Conservation (phyloP, 2,113 vertebrate species). For the Fulmarus glacialis region DNA sequence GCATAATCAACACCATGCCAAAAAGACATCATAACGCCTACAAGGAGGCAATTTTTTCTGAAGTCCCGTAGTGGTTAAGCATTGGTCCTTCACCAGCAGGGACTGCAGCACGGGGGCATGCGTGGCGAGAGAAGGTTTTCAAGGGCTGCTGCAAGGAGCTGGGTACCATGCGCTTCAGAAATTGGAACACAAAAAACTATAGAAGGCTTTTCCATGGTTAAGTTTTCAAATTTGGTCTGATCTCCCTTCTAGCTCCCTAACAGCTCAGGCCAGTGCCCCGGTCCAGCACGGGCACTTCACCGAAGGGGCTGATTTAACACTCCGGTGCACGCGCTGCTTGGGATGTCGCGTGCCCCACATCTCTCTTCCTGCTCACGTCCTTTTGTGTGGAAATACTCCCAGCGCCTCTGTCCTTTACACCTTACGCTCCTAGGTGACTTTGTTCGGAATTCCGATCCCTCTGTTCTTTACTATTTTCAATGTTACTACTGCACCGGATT, state of each 20-base stretch:
- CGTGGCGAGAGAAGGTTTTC: fast-evolving
- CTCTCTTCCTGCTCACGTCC: background rate
- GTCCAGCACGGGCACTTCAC: background rate
- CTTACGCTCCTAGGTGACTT: background rate
- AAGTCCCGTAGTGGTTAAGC: fast-evolving
- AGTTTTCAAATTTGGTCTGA: background rate
- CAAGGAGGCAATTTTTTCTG: background rate
- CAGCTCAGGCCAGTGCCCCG: background rate
- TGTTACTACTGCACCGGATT: fast-evolving
- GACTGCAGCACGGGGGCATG: fast-evolving
- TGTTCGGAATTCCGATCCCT: background rate
- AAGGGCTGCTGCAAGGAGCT: background rate
- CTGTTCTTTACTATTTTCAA: background rate
- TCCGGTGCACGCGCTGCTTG: fast-evolving
- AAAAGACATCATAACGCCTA: background rate
- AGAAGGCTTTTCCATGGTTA: background rate
- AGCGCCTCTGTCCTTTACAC: background rate
- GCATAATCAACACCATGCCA: background rate
- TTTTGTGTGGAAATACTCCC: background rate
- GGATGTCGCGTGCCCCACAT: fast-evolving
- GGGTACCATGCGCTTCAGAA: background rate
- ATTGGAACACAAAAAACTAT: background rate
- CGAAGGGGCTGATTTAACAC: background rate
- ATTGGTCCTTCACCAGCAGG: fast-evolving
- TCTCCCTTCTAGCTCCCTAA: background rate